A percentile compares a stretch with the other conserved stretches of the same genome.
phyloP scores from a whole-genome alignment of 53 echinoderm and acorn worm genomes.

The Luidia sarsii region DNA sequence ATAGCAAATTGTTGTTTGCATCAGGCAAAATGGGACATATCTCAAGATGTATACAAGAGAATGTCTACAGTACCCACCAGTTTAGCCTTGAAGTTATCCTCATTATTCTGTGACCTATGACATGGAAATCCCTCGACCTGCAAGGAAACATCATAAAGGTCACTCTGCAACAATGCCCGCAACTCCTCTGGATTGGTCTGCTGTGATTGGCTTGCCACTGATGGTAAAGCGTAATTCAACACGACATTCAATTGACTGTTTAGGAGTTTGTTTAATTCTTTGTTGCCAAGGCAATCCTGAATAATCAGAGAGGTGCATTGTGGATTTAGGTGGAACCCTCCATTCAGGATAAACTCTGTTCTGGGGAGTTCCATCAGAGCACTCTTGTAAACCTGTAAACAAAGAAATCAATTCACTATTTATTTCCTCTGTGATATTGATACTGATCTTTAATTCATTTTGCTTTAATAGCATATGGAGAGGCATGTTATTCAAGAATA shows the following conservation, averaged over 20 bases:
- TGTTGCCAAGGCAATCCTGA: constrained; percentile 60
- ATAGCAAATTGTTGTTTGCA: too few species aligned
- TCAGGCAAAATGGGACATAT: too few species aligned
- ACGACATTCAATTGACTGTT: constrained; percentile 53
- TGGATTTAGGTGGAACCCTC: constrained; percentile 84
- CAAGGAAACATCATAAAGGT: constrained; percentile 58
- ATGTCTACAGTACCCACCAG: constrained; percentile 38
- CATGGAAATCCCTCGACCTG: constrained; percentile 76
- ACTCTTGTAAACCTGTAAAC: constrained; percentile 78
- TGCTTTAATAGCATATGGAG: too few species aligned
- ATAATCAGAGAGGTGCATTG: constrained; percentile 81
- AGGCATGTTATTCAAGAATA: too few species aligned
- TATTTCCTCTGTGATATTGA: too few species aligned
- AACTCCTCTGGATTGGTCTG: constrained; percentile 59
- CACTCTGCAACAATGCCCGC: constrained; percentile 56
- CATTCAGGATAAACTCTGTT: constrained; percentile 69
- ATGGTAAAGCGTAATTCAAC: constrained; percentile 33
- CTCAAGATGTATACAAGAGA: too few species aligned
- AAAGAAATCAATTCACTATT: too few species aligned
- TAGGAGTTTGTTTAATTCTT: constrained; percentile 35
- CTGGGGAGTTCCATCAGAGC: constrained; percentile 73
- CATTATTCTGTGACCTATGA: constrained; percentile 27
- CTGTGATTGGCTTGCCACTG: constrained; percentile 52
- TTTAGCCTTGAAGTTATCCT: constrained; percentile 67
- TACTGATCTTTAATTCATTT: too few species aligned